These are phyloP conservation scores for Drosophila jambulina DNA, from an alignment of 1,140 invertebrate genomes.

Conservation along the genomic window DNA sequence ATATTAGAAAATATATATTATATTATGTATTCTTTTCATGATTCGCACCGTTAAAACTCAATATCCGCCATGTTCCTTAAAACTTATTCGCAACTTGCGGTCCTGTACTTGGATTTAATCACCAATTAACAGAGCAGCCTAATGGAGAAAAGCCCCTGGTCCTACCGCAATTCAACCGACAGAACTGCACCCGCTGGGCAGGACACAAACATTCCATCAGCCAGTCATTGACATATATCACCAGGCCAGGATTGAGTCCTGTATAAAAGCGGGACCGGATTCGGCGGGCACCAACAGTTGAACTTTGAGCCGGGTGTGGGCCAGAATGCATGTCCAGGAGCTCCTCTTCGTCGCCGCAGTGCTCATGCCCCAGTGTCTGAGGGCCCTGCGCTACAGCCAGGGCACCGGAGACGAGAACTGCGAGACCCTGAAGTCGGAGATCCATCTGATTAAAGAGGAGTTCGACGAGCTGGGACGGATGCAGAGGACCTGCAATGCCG, in stretches of 20 bases:
- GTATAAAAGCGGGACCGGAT: constrained; percentile 54
- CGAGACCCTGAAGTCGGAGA: constrained; percentile 92
- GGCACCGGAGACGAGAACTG: constrained; percentile 88
- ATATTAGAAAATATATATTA: not conserved
- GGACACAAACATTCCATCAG: constrained; percentile 72
- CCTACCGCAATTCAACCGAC: constrained; percentile 59
- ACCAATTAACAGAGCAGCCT: constrained; percentile 60
- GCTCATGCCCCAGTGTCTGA: constrained; percentile 59
- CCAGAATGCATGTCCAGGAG: constrained; percentile 70
- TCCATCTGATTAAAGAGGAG: constrained; percentile 94
- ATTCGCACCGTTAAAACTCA: not conserved
- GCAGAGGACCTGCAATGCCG: constrained; percentile 93
- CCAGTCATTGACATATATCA: constrained; percentile 59
- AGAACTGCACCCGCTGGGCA: constrained; percentile 46
- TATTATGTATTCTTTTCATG: not conserved
- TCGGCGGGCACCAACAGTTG: constrained; percentile 45
- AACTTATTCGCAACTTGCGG: constrained; percentile 36
- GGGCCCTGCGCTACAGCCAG: constrained; percentile 76
- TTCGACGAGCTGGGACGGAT: constrained; percentile 93
- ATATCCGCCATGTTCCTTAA: constrained; percentile 3
- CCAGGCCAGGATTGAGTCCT: constrained; percentile 45
- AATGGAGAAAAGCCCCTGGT: constrained; percentile 36
- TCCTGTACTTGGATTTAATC: constrained; percentile 72
- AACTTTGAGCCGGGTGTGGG: constrained; percentile 18
- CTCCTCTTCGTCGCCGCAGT: constrained; percentile 59